A percentile compares a stretch with the other conserved stretches of the same genome.
Evolutionary conservation across 2,888 invertebrate species (phyloP).

Genomic region (Oligia latruncula): DNA sequence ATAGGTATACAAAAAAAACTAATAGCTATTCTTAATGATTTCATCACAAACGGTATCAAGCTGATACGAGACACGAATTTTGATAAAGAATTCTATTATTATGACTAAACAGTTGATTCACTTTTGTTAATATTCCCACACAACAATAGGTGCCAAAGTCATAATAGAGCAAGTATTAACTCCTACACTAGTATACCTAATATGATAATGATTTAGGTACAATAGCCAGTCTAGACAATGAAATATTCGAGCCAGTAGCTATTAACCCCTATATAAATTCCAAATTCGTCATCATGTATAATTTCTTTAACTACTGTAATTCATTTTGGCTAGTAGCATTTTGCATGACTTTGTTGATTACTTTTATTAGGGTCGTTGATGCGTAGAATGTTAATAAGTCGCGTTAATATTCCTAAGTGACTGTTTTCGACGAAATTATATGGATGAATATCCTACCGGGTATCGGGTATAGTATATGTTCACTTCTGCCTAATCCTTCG

Average conservation of each 20-base stretch:
- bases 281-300: constrained; percentile 4
- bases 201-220: constrained; percentile 32
- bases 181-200: constrained; percentile 1
- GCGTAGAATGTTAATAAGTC: neutral
- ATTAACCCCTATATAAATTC: constrained; percentile 44
- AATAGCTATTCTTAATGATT: neutral
- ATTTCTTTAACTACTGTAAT: constrained; percentile 18
- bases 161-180: constrained; percentile 17
- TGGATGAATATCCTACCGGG: neutral
- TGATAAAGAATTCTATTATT: neutral
- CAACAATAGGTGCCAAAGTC: constrained; percentile 21
- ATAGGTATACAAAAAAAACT: neutral
- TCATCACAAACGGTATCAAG: neutral
- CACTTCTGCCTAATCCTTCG: neutral
- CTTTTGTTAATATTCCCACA: constrained; percentile 15
- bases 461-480: neutral
- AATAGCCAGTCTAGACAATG: constrained; percentile 37
- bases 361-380: neutral
- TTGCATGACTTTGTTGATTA: constrained; percentile 9
- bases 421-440: neutral
- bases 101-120: neutral
- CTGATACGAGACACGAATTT: constrained; percentile 10
- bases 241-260: constrained; percentile 24
- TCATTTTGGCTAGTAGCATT: constrained; percentile 1
- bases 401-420: neutral